Evolutionary conservation across 1,140 invertebrate genomes (phyloP).

Genomic region (Yoshiicerus persimilis): DNA sequence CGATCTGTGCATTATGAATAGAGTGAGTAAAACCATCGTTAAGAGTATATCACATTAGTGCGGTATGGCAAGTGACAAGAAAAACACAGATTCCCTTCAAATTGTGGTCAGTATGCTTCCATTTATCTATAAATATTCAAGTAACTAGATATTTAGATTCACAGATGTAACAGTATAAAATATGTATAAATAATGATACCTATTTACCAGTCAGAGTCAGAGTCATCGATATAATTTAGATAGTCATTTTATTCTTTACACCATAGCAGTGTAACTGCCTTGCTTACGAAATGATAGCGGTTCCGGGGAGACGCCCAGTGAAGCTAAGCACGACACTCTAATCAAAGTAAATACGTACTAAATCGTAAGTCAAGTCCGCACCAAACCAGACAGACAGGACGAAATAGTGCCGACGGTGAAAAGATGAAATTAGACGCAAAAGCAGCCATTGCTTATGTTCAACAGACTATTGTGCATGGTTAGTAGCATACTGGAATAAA

Average conservation of each 20-base stretch:
- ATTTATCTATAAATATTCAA: background rate
- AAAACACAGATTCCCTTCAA: background rate
- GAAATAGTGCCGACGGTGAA: background rate
- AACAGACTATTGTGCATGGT: background rate
- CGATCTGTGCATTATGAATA: background rate
- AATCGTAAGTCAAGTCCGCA: background rate
- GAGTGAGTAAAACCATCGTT: background rate
- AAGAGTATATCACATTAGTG: background rate
- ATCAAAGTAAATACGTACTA: background rate
- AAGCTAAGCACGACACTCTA: background rate
- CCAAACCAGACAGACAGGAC: background rate
- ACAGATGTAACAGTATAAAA: background rate
- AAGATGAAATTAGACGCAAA: background rate
- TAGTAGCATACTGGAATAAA: too few species aligned
- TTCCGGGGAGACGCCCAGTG: slow-evolving; percentile 7
- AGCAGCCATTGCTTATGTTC: background rate
- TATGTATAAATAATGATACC: background rate
- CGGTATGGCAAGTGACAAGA: background rate
- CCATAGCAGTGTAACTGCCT: background rate
- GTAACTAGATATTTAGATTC: background rate
- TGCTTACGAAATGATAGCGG: background rate
- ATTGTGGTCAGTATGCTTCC: background rate
- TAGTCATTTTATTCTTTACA: background rate
- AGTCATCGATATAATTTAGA: background rate
- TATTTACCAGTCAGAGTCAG: background rate